These are phyloP conservation scores for Clupea harengus DNA, from an alignment of 2,113 vertebrate species.

Conservation along the genomic window DNA sequence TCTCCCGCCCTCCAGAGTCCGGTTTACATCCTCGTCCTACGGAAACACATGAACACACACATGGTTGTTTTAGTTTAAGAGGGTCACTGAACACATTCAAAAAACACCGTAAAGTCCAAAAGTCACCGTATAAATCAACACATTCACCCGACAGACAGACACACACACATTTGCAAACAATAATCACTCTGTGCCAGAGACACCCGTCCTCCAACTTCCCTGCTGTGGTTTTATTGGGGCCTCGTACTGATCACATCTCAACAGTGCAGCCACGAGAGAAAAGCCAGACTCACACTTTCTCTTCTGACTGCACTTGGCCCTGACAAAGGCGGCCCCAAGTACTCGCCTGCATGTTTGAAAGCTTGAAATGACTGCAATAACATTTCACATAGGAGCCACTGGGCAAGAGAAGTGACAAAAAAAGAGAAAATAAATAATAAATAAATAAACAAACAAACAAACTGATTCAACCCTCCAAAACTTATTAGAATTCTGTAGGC, in stretches of 20 bases:
- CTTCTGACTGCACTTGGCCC: neutral
- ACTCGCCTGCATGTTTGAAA: neutral
- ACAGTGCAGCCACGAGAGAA: neutral
- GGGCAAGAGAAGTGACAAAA: neutral
- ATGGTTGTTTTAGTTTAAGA: neutral
- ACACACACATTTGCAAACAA: neutral
- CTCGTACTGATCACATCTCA: neutral
- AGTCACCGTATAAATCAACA: constrained; percentile 46
- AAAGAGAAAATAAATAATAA: neutral
- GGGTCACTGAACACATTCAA: too few species aligned
- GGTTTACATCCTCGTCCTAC: constrained; percentile 90
- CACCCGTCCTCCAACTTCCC: neutral
- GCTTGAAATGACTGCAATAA: neutral
- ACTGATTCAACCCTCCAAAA: neutral
- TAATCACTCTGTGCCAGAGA: neutral
- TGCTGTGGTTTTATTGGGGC: neutral
- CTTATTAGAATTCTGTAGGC: neutral
- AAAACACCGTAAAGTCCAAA: constrained; percentile 31
- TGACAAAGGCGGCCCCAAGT: neutral
- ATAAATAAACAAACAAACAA: neutral
- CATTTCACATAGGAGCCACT: neutral
- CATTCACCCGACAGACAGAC: neutral
- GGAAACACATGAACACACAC: constrained; percentile 22
- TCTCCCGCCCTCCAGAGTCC: constrained; percentile 84
- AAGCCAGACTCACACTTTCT: neutral